These are phyloP conservation scores for Propithecus perrieri DNA, from an alignment of 2,797 vertebrate species.

Conservation along the genomic window DNA sequence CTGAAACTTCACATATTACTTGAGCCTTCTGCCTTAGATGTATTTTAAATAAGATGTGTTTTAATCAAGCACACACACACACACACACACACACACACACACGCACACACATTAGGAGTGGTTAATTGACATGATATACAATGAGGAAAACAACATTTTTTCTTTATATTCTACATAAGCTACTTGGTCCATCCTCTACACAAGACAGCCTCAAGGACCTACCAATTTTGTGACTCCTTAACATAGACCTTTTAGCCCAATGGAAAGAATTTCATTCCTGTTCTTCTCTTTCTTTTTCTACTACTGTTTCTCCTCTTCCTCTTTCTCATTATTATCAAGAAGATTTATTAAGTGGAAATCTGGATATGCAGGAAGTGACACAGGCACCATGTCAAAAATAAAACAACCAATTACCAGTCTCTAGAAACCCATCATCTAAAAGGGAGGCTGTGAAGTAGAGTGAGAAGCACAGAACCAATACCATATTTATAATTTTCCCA, in stretches of 20 bases:
- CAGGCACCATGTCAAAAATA: not conserved
- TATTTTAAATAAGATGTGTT: not conserved
- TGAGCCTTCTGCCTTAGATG: not conserved
- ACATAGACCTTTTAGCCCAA: not conserved
- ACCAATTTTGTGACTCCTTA: not conserved
- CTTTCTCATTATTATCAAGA: not conserved
- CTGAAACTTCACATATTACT: not conserved
- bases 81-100: too few species aligned
- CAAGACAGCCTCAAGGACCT: not conserved
- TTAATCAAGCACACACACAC: not conserved
- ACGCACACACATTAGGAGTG: not conserved
- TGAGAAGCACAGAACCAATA: not conserved
- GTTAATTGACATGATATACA: not conserved
- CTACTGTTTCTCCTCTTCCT: not conserved
- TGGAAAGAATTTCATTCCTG: not conserved
- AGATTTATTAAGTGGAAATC: not conserved
- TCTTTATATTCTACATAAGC: not conserved
- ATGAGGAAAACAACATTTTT: not conserved
- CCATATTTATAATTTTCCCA: not conserved
- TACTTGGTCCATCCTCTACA: not conserved
- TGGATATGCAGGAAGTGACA: not conserved
- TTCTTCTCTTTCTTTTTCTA: not conserved
- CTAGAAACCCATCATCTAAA: not conserved
- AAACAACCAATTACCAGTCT: not conserved
- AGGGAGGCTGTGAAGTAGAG: not conserved